Conservation (phyloP, 2,113 vertebrate genomes). For the Empidonax traillii region DNA sequence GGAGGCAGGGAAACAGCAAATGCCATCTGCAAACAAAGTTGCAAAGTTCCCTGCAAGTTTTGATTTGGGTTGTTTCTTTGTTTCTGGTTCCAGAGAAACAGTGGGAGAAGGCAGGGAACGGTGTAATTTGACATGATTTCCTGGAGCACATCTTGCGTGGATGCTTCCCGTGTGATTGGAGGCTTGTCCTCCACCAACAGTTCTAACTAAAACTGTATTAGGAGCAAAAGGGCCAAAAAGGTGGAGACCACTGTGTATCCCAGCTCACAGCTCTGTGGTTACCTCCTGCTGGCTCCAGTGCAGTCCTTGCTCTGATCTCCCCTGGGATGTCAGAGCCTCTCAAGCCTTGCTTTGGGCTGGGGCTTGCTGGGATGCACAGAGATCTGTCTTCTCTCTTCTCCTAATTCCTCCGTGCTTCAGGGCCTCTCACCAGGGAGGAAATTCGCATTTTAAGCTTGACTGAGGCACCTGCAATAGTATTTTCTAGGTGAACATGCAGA, state of each 20-base stretch:
- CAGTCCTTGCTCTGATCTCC: not conserved
- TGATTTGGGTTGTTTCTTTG: not conserved
- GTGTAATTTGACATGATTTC: accelerated
- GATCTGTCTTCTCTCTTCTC: not conserved
- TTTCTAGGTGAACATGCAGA: accelerated
- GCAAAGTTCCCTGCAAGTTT: not conserved
- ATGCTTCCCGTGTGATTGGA: accelerated
- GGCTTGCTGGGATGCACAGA: accelerated
- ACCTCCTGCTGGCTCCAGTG: not conserved
- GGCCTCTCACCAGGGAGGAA: accelerated
- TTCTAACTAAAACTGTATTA: not conserved
- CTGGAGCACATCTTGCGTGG: accelerated
- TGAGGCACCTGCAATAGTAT: not conserved
- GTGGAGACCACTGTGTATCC: accelerated
- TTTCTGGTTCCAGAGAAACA: not conserved
- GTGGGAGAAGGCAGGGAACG: accelerated
- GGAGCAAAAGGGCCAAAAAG: accelerated
- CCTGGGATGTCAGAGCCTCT: not conserved
- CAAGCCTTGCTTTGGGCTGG: not conserved
- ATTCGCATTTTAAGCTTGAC: not conserved
- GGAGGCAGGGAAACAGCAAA: not conserved
- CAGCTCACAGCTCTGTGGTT: not conserved
- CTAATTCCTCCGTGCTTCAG: accelerated
- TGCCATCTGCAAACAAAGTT: not conserved
- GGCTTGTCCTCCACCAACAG: accelerated